Evolutionary conservation across 1,140 invertebrate species (phyloP).

Genomic region (Drosophila novamexicana): DNA sequence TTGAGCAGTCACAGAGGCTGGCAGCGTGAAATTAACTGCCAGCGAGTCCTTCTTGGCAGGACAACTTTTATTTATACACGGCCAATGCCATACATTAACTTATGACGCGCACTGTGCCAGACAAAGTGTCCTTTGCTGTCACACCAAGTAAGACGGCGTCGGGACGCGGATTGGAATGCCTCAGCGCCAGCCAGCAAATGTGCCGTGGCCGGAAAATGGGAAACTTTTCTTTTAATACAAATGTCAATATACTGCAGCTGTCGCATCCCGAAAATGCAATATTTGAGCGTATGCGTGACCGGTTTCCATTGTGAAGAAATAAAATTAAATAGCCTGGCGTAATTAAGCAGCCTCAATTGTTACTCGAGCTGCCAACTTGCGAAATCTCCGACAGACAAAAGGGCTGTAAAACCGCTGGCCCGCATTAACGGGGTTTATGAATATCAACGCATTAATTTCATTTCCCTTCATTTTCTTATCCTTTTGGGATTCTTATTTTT

Average conservation of each 20-base stretch:
- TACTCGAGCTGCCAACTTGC: slow-evolving; percentile 49
- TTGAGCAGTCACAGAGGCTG: slow-evolving; percentile 68
- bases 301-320: slow-evolving; percentile 48
- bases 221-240: slow-evolving; percentile 45
- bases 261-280: slow-evolving; percentile 64
- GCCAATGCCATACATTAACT: slow-evolving; percentile 72
- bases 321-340: slow-evolving; percentile 62
- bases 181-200: too few species aligned
- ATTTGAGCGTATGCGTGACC: slow-evolving; percentile 64
- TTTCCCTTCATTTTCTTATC: slow-evolving; percentile 54
- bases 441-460: slow-evolving; percentile 64
- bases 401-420: slow-evolving; percentile 23
- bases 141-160: slow-evolving; percentile 44
- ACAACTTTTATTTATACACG: slow-evolving; percentile 72
- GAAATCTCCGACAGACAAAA: slow-evolving; percentile 13
- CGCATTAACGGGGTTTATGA: slow-evolving; percentile 54
- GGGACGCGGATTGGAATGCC: neutral
- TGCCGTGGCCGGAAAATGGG: neutral
- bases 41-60: slow-evolving; percentile 53
- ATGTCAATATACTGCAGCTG: slow-evolving; percentile 78
- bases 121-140: slow-evolving; percentile 69
- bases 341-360: slow-evolving; percentile 65
- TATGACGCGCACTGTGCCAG: slow-evolving; percentile 55
- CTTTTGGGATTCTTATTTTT: slow-evolving; percentile 17
- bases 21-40: slow-evolving; percentile 81